A percentile compares a stretch with the other conserved stretches of the same genome.
phyloP scores from a whole-genome alignment of 1,140 invertebrate genomes.

The Homarus americanus region DNA sequence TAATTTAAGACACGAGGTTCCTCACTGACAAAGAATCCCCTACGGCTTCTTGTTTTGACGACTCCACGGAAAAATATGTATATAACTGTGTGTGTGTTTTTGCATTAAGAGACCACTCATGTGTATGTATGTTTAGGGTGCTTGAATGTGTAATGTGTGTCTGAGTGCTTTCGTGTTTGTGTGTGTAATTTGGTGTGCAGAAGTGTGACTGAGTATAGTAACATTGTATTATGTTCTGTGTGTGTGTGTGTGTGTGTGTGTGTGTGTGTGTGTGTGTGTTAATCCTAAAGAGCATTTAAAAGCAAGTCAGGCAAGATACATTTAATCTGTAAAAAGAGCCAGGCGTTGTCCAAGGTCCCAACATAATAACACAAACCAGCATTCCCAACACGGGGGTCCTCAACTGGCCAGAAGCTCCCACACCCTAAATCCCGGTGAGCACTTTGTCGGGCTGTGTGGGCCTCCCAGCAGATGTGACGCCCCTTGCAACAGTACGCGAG shows the following conservation, averaged over 20 bases:
- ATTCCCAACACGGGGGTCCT: not conserved
- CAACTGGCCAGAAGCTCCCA: not conserved
- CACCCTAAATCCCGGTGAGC: not conserved
- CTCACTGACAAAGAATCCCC: no score
- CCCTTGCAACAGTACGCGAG: constrained; percentile 50
- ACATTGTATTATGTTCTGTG: no score
- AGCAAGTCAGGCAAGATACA: not conserved
- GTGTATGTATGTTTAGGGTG: no score
- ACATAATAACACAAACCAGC: not conserved
- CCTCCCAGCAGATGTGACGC: constrained; percentile 29
- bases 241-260: constrained; percentile 15
- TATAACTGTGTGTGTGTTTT: no score
- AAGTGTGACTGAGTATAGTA: no score
- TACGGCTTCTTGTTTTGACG: no score
- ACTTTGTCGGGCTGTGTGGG: not conserved
- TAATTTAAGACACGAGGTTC: no score
- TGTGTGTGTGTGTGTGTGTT: not conserved
- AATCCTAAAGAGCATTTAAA: not conserved
- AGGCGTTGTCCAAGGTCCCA: not conserved
- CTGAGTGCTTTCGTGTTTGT: no score
- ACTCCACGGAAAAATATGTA: no score
- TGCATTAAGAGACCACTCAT: no score
- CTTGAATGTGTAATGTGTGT: no score
- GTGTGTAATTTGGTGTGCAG: no score
- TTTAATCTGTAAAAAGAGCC: not conserved